A percentile compares a stretch with the other conserved stretches of the same genome.
Conservation (phyloP, 2,797 vertebrate genomes). For the Falco novaeseelandiae region DNA sequence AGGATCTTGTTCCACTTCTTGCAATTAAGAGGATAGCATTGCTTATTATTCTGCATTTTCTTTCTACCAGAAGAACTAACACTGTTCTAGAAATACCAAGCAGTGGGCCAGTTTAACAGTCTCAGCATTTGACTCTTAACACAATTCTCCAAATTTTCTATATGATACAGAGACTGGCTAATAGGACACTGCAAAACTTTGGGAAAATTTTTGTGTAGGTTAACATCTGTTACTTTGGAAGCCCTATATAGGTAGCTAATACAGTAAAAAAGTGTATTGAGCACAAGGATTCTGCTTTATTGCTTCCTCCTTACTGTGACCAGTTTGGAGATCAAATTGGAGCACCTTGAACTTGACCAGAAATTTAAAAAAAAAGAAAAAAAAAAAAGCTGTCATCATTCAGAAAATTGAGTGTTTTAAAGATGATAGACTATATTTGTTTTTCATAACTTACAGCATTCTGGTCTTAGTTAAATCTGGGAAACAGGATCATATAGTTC, state of each 20-base stretch:
- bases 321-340: conserved; percentile 39
- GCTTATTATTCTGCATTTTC: conserved; percentile 77
- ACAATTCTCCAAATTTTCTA: conserved; percentile 38
- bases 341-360: conserved; percentile 41
- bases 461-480: conserved; percentile 60
- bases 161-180: conserved; percentile 51
- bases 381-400: not conserved
- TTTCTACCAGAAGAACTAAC: conserved; percentile 75
- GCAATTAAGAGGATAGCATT: conserved; percentile 77
- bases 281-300: conserved; percentile 27
- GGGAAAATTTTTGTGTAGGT: conserved; percentile 13
- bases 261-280: not conserved
- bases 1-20: conserved; percentile 77
- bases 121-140: conserved; percentile 58
- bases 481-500: conserved; percentile 67
- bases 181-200: conserved; percentile 54
- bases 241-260: conserved; percentile 36
- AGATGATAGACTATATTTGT: not conserved
- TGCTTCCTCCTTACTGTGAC: conserved; percentile 44
- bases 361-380: not conserved
- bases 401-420: conserved; percentile 34
- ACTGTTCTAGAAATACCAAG: conserved; percentile 61
- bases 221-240: conserved; percentile 44
- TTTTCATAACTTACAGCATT: conserved; percentile 27
- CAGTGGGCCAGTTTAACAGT: conserved; percentile 66